Evolutionary conservation across 2,888 invertebrate species (phyloP).

Genomic region (Lasioglossum leucozonium): DNA sequence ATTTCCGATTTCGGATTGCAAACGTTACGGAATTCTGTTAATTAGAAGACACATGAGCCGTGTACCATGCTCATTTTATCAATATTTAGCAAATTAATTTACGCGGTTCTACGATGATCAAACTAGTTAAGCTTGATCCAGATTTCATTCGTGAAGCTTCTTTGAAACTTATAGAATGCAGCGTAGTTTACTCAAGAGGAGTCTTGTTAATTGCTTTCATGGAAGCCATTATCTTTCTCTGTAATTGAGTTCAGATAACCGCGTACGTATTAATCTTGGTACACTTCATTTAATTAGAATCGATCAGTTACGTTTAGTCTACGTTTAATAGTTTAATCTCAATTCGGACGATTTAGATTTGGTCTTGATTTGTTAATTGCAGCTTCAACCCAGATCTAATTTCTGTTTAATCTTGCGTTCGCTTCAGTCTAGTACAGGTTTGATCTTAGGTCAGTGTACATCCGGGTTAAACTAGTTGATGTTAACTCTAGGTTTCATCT

Average conservation of each 20-base stretch:
- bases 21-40: not conserved
- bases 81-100: too few relatives aligned
- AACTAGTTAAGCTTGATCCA: not conserved
- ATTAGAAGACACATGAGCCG: too few relatives aligned
- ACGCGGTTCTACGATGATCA: too few relatives aligned
- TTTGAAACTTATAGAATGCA: too few relatives aligned
- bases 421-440: not conserved
- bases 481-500: not conserved
- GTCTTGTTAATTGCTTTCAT: not conserved
- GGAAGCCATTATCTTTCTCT: not conserved
- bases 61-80: too few relatives aligned
- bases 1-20: not conserved
- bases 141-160: not conserved
- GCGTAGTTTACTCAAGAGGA: too few relatives aligned
- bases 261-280: too few relatives aligned
- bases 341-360: not conserved
- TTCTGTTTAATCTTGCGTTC: not conserved
- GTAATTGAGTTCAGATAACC: too few relatives aligned
- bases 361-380: not conserved
- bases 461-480: not conserved
- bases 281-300: too few relatives aligned
- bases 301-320: not conserved
- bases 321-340: too few relatives aligned
- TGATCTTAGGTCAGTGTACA: not conserved
- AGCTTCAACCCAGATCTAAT: not conserved